These are phyloP conservation scores for Coenobita brevimanus DNA, from an alignment of 1,140 invertebrate genomes.

Conservation along the genomic window DNA sequence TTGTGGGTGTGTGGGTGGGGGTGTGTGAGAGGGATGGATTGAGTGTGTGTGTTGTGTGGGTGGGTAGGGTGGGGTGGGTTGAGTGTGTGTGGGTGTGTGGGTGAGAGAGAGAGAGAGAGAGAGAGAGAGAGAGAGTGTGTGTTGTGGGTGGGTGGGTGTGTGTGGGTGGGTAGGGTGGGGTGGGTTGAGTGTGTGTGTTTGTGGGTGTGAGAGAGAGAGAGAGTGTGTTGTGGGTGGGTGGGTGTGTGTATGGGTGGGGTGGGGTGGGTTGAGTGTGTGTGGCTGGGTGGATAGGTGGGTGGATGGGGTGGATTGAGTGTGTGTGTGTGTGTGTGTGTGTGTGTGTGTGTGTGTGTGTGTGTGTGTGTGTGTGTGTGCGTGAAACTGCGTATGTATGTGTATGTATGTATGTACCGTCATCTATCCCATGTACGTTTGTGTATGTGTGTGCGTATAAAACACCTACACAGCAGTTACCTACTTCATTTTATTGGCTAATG, in stretches of 20 bases:
- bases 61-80: neutral
- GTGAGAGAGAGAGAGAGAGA: neutral
- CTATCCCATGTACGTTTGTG: neutral
- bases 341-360: slow-evolving; percentile 1
- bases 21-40: neutral
- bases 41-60: neutral
- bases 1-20: neutral
- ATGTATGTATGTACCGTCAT: neutral
- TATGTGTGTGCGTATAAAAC: neutral
- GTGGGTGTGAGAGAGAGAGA: no score
- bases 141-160: neutral
- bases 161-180: neutral
- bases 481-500: no score
- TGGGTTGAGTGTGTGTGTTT: no score
- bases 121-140: neutral
- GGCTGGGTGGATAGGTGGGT: no score
- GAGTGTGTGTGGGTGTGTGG: neutral
- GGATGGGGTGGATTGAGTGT: neutral
- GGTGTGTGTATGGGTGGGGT: no score
- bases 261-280: no score
- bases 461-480: neutral
- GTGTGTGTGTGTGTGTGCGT: neutral
- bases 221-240: no score
- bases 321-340: slow-evolving; percentile 1
- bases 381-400: neutral